Evolutionary conservation across 2,113 vertebrate species (phyloP).

Genomic region (Salvator merianae): DNA sequence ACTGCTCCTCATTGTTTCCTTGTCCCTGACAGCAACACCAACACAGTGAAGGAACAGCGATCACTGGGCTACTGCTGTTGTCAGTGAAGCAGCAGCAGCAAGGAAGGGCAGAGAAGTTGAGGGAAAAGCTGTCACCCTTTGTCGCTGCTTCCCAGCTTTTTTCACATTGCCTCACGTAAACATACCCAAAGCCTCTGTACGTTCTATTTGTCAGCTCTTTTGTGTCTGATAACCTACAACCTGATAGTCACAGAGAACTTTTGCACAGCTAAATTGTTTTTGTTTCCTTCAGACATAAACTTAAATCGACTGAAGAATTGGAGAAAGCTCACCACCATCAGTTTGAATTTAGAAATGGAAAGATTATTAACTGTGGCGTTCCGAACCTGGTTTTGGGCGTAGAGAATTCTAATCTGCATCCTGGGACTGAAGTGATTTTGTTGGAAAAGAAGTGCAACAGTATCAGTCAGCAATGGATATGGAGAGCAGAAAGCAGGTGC

Average conservation of each 20-base stretch:
- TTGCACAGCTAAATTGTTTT: conserved; percentile 37
- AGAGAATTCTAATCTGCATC: not conserved
- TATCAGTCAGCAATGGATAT: conserved; percentile 33
- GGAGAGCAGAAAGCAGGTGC: conserved; percentile 50
- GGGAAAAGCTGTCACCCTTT: no score
- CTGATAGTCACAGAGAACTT: not conserved
- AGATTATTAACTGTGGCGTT: conserved; percentile 35
- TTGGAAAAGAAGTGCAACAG: conserved; percentile 35
- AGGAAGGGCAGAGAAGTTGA: no score
- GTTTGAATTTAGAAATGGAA: conserved; percentile 59
- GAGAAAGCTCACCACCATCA: conserved; percentile 40
- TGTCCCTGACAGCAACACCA: no score
- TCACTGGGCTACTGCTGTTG: no score
- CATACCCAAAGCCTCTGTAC: not conserved
- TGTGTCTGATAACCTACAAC: not conserved
- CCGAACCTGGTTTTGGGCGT: conserved; percentile 50
- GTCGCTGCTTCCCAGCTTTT: not conserved
- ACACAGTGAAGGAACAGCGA: no score
- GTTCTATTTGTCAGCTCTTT: not conserved
- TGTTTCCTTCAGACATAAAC: conserved; percentile 45
- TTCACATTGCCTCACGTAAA: not conserved
- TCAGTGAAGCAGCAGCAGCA: no score
- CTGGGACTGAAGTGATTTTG: conserved; percentile 35
- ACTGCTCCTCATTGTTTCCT: no score
- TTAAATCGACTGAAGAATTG: conserved; percentile 20